phyloP scores from a whole-genome alignment of 2,797 vertebrate genomes.

The Mormyrops boulengeri region DNA sequence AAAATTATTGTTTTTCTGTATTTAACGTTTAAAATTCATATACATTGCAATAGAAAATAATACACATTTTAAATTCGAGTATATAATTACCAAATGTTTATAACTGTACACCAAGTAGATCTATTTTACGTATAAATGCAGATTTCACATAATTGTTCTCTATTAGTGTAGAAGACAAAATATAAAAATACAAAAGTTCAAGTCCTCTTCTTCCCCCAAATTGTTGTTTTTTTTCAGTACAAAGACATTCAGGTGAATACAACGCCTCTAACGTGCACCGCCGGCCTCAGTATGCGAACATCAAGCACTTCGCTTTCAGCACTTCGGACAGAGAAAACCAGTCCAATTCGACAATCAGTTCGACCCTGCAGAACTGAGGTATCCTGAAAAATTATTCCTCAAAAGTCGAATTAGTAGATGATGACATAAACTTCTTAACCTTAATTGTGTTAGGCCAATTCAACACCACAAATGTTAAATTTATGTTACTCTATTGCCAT shows the following conservation, averaged over 20 bases:
- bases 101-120: not conserved
- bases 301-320: not conserved
- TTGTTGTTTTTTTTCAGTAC: not conserved
- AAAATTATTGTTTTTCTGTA: not conserved
- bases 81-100: not conserved
- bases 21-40: not conserved
- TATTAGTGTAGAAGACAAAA: not conserved
- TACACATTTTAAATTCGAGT: not conserved
- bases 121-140: not conserved
- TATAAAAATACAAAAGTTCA: not conserved
- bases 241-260: not conserved
- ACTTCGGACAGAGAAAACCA: constrained; percentile 6
- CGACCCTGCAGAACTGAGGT: not conserved
- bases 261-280: not conserved
- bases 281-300: not conserved
- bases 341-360: not conserved
- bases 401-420: not conserved
- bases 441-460: not conserved
- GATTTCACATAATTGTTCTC: not conserved
- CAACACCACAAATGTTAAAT: not conserved
- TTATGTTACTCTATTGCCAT: not conserved
- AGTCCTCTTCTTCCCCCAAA: not conserved
- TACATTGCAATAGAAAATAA: not conserved
- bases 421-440: not conserved
- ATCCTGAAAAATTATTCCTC: not conserved